Evolutionary conservation across 2,113 vertebrate genomes (phyloP), one percentile per base, ranked within the genome.

Genomic region (Martes martes): DNA sequence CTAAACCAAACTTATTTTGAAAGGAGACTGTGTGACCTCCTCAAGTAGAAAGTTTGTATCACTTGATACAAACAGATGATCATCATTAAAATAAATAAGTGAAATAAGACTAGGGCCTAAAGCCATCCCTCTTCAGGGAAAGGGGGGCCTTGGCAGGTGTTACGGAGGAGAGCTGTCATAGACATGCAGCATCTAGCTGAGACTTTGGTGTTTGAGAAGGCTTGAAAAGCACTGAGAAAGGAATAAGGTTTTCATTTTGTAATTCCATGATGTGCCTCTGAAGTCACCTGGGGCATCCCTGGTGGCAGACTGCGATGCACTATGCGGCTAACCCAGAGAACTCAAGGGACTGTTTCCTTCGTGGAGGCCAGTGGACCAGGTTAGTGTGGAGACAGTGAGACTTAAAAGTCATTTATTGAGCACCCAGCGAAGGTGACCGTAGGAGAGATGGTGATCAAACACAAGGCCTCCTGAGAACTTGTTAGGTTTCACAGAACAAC

Each of bases 21-120:
- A 67, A 52, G 91, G 79, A 96, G 84, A 88, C 33, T 67, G 6
- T 74, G 26, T 73, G 45, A 94, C 31, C 11, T 55, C 19, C 39
- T 78, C 39, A 76, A 36, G 28, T 65, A 88, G 73, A 80, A 98
- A 92, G 81, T 24, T 28, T 84, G 28, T 80, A 24, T 90, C 7
- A 52, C 71, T 84, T 78, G n/a, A 69, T 94, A 36, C 82, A 86
- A 81, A 78, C 42, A 74, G n/a, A 36, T 63, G 45, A 73, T 10
- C n/a, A 42, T 31, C 47, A 82, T 76, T 69, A 63, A 84, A 55
- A 57, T 84, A 69, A 24, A 2, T 81, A 50, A 7, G 1, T 26
- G 6, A 82, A 93, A 65, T 80, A 81, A 94, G 76, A 73, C 39
- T 28, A 0, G 0, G 65, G 13, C 52, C 69, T 3, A 39, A 39